phyloP scores from a whole-genome alignment of 2,888 invertebrate species.

The Deroplatys truncata region DNA sequence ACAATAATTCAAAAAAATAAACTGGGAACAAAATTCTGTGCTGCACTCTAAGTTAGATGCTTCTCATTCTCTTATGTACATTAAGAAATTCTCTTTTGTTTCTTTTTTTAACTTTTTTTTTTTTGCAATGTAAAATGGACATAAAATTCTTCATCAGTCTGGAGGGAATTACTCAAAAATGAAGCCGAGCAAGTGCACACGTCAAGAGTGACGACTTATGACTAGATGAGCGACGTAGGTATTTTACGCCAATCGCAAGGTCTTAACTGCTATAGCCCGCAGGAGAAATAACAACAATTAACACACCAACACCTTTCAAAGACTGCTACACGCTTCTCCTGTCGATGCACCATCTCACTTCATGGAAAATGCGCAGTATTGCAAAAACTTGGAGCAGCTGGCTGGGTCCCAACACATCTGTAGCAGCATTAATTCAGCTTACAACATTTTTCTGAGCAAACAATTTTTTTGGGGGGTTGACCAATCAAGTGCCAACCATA shows the following conservation, averaged over 20 bases:
- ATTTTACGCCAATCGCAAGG: neutral
- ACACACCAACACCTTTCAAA: neutral
- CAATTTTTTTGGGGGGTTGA: constrained; percentile 1
- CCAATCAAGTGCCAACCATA: constrained; percentile 1
- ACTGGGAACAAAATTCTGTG: constrained; percentile 10
- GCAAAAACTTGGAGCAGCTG: neutral
- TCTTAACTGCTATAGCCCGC: neutral
- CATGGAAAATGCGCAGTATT: neutral
- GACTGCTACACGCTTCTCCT: neutral
- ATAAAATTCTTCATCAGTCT: constrained; percentile 25
- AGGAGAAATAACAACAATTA: neutral
- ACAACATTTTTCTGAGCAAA: constrained; percentile 18
- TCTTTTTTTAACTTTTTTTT: neutral
- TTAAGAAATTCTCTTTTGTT: neutral
- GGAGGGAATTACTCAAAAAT: constrained; percentile 29
- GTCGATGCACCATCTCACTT: neutral
- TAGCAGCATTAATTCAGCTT: neutral
- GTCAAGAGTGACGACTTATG: constrained; percentile 12
- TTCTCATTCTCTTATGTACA: constrained; percentile 26
- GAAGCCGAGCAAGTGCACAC: constrained; percentile 20
- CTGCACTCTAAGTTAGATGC: constrained; percentile 14
- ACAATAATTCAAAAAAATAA: constrained; percentile 16
- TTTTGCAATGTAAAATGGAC: constrained; percentile 26
- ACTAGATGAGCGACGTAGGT: constrained; percentile 19
- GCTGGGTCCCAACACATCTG: neutral